Conservation (phyloP, 2,888 invertebrate species). For the Caenorhabditis panamensis region DNA sequence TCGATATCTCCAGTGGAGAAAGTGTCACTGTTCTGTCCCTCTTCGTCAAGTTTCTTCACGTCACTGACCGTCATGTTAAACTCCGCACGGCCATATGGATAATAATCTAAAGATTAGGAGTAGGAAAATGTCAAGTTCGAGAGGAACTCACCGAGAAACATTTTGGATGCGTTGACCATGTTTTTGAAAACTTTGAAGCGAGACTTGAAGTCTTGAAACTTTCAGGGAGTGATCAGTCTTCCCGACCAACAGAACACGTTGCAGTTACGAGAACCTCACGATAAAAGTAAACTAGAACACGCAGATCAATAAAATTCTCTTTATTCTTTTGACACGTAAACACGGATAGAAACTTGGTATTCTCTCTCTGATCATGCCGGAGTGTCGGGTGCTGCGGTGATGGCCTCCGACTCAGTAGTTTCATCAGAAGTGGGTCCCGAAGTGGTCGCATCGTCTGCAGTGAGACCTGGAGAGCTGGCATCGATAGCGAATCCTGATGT, state of each 20-base stretch:
- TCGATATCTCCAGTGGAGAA: conserved; percentile 42
- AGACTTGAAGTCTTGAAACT: background rate
- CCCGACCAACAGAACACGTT: background rate
- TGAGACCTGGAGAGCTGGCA: too few relatives aligned
- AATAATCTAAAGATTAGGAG: conserved; percentile 37
- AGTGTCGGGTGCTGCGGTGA: too few relatives aligned
- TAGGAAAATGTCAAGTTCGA: background rate
- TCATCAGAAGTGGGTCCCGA: too few relatives aligned
- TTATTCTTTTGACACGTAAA: too few relatives aligned
- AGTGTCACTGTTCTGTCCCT: conserved; percentile 14
- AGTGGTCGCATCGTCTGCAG: too few relatives aligned
- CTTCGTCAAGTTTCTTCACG: background rate
- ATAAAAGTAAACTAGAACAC: too few relatives aligned
- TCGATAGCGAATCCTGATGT: too few relatives aligned
- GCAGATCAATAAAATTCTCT: too few relatives aligned
- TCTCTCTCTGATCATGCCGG: too few relatives aligned
- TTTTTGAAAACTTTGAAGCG: background rate
- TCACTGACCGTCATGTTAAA: conserved; percentile 15
- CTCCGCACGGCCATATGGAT: conserved; percentile 31
- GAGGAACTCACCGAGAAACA: conserved; percentile 7
- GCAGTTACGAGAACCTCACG: background rate
- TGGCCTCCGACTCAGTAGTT: too few relatives aligned
- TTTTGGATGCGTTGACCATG: conserved; percentile 17
- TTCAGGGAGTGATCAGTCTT: too few relatives aligned
- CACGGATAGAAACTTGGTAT: too few relatives aligned